These are phyloP conservation scores for Lysandra bellargus DNA, from an alignment of 2,888 invertebrate genomes.

Conservation along the genomic window DNA sequence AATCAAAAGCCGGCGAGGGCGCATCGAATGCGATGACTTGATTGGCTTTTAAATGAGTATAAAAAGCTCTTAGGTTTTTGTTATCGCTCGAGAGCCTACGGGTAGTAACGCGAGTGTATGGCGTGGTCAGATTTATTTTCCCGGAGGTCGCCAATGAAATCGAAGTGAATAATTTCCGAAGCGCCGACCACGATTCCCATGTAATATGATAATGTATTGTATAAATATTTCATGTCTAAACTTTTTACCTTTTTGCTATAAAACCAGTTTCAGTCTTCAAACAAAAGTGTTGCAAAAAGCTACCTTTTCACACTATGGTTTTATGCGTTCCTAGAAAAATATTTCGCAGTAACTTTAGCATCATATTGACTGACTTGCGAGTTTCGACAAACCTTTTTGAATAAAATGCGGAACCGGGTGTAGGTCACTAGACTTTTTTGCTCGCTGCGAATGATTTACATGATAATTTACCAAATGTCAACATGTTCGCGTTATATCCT, in stretches of 20 bases:
- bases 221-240: conserved; percentile 76
- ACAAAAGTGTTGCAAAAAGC: conserved; percentile 62
- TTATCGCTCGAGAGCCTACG: background rate
- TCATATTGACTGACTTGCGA: background rate
- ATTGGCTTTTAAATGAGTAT: conserved; percentile 8
- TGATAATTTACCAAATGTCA: conserved; percentile 19
- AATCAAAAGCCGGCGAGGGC: background rate
- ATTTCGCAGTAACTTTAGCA: background rate
- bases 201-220: conserved; percentile 78
- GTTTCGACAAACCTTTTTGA: background rate
- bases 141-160: conserved; percentile 68
- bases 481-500: background rate
- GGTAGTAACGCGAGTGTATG: background rate
- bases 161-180: conserved; percentile 75
- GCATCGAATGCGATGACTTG: conserved; percentile 12
- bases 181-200: conserved; percentile 75
- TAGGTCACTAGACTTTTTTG: conserved; percentile 11
- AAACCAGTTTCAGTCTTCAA: conserved; percentile 64
- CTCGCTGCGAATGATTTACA: background rate
- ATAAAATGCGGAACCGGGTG: conserved; percentile 18
- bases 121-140: conserved; percentile 33
- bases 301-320: conserved; percentile 56
- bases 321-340: conserved; percentile 46
- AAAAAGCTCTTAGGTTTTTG: background rate
- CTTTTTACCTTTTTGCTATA: conserved; percentile 70